Conservation (phyloP, 2,888 invertebrate genomes). For the Standfussiana lucernea region DNA sequence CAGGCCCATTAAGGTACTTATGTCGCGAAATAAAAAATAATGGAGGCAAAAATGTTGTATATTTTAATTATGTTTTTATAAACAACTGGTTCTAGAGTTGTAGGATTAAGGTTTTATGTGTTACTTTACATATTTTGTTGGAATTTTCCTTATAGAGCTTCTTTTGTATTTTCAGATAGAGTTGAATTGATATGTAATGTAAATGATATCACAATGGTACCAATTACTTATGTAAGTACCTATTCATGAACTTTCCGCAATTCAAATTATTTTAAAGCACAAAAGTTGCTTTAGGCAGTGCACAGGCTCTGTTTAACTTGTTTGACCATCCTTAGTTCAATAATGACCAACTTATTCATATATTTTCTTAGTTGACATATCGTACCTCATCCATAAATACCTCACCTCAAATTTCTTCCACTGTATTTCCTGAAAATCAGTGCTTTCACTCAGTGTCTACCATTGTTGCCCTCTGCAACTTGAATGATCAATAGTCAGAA, state of each 20-base stretch:
- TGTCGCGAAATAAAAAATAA: constrained; percentile 36
- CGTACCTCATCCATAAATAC: background rate
- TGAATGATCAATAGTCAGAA: background rate
- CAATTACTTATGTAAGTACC: background rate
- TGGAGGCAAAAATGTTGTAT: constrained; percentile 22
- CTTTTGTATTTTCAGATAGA: background rate
- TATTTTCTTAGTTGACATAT: background rate
- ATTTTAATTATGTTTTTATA: constrained; percentile 38
- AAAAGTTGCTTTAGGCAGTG: background rate
- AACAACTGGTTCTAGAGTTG: constrained; percentile 37
- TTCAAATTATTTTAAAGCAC: background rate
- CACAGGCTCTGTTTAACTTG: background rate
- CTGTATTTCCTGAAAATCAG: too few relatives aligned
- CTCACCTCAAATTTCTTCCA: background rate
- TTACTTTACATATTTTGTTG: constrained; percentile 6
- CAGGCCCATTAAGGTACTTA: constrained; percentile 34
- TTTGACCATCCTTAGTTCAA: too few relatives aligned
- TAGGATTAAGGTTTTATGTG: constrained; percentile 34
- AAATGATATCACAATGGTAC: background rate
- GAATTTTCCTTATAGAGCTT: constrained; percentile 21
- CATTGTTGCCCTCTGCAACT: background rate
- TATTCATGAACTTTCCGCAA: background rate
- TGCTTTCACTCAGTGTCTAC: background rate
- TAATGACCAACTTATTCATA: background rate
- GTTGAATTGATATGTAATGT: background rate